Evolutionary conservation across 2,888 invertebrate genomes (phyloP).

Genomic region (Enoplolaimus lenunculus): DNA sequence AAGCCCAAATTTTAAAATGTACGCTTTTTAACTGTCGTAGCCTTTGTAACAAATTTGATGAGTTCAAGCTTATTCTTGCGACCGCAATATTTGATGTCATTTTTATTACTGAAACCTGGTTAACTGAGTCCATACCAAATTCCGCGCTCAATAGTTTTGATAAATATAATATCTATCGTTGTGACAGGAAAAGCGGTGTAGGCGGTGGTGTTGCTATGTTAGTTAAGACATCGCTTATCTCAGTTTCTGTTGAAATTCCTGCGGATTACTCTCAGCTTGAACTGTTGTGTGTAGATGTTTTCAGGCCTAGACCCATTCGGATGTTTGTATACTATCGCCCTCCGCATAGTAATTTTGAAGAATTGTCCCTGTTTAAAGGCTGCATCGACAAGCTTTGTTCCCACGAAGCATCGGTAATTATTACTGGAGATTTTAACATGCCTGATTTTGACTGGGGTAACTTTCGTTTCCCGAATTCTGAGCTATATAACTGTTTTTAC

Average conservation of each 20-base stretch:
- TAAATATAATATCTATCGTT: too few relatives aligned
- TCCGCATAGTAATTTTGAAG: background rate
- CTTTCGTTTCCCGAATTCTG: background rate
- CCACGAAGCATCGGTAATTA: background rate
- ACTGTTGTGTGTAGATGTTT: too few relatives aligned
- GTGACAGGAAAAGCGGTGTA: background rate
- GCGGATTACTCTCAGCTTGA: too few relatives aligned
- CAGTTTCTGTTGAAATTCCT: background rate
- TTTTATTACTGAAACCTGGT: slow-evolving; percentile 7
- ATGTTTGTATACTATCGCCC: background rate
- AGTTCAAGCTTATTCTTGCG: background rate
- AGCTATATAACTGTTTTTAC: background rate
- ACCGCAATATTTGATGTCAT: background rate
- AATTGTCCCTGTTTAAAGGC: background rate
- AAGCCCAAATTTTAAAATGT: too few relatives aligned
- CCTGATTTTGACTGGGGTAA: background rate
- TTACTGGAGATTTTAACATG: slow-evolving; percentile 5
- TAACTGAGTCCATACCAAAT: background rate
- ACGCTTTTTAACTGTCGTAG: background rate
- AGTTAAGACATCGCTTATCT: background rate
- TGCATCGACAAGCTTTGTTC: background rate
- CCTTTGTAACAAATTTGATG: slow-evolving; percentile 2
- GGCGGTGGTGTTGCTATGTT: slow-evolving; percentile 10
- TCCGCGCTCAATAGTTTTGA: background rate
- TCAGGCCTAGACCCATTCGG: background rate